Base-by-base conservation (phyloP, 2,888 invertebrate species). In the Cryptus armator region DNA sequence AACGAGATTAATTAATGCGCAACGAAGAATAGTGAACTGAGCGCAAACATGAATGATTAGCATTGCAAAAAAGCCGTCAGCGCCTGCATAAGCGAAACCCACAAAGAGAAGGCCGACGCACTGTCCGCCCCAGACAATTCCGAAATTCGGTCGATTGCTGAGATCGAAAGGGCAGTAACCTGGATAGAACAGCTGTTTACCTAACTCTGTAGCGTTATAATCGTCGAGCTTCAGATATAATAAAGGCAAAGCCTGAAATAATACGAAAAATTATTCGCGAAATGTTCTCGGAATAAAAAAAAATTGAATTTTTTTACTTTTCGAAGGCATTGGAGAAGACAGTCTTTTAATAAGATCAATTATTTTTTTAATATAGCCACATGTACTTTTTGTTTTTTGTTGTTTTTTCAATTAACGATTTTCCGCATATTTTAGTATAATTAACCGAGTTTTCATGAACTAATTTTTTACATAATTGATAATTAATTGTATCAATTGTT, bases 61-160 rank as follows among this genome's bases (percentile, higher is more conserved):
- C 84, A 88, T 88, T 0, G 85, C 85, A 10, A 89, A 75, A 19
- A 90, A 86, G 7, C 87, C 83, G 48, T 88, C 88, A 0, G 82
- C 75, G 4, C 78, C 71, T 0, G 89, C 82, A 44, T 87, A 89
- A 1, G 85, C 68, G 7, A 84, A 62, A 0, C 80, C 66, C 0
- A 75, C 71, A 51, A 77, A 75, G 16, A 83, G 80, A 10, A 53
- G 81, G 0, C 86, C 75, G 0, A 88, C 0, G 0, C 83, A 24
- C 37, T 90, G 89, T 0, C 68, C 80, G 1, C 85, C 1, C 32
- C 77, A 84, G 1, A 71, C 74, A 2, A 86, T 7, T 24, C 84
- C 48, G 12, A 86, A 66, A 12, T 32, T 19, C 7, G 70, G 14
- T 6, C 56, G 79, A 24, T 44, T 59, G 0, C 62, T 75, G 37